These are phyloP conservation scores for Cirrhinus molitorella DNA, from an alignment of 2,797 vertebrate genomes.

Conservation along the genomic window DNA sequence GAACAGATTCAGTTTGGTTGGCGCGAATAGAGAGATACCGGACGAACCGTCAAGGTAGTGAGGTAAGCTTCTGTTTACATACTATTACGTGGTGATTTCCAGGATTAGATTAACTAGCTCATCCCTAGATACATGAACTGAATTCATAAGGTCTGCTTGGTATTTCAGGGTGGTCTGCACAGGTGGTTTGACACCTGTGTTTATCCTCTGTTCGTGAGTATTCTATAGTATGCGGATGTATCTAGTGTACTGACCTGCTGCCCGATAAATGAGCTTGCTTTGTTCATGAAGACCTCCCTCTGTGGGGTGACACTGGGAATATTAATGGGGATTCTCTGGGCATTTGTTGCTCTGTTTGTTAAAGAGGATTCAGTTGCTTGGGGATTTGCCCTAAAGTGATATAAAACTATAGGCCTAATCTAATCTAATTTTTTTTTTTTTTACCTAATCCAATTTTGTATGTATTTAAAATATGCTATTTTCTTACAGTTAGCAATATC, in stretches of 20 bases:
- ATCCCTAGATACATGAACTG: neutral
- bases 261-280: conserved; percentile 41
- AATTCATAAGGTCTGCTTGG: neutral
- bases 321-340: conserved; percentile 34
- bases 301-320: conserved; percentile 33
- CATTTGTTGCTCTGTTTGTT: conserved; percentile 15
- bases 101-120: neutral
- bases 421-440: too few species aligned
- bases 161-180: neutral
- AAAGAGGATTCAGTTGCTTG: neutral
- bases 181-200: conserved; percentile 18
- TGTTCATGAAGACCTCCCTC: conserved; percentile 49
- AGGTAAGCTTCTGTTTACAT: conserved; percentile 10
- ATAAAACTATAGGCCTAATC: neutral
- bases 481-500: neutral
- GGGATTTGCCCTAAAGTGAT: neutral
- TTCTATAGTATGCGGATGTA: conserved; percentile 17
- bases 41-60: neutral
- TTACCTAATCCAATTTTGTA: too few species aligned
- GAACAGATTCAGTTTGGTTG: neutral
- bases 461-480: neutral
- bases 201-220: neutral
- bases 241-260: conserved; percentile 48
- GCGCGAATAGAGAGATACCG: neutral
- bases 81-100: neutral